Conservation (phyloP, 2,888 invertebrate species). For the Phorcus lineatus region DNA sequence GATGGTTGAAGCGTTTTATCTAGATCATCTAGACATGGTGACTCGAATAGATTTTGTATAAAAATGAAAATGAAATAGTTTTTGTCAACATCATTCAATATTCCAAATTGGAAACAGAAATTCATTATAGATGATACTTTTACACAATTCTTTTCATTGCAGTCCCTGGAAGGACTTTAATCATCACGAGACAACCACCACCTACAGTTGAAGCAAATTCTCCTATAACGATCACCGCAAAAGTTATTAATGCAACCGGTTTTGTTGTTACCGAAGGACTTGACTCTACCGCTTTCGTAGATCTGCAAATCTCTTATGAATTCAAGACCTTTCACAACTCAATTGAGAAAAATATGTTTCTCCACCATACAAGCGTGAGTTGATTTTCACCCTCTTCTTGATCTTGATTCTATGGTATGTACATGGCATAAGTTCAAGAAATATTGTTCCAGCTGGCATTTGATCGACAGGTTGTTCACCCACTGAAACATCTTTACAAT, state of each 20-base stretch:
- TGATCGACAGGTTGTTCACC: no score
- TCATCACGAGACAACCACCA: slow-evolving; percentile 14
- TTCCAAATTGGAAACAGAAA: no score
- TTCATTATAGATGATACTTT: background rate
- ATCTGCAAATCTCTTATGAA: slow-evolving; percentile 41
- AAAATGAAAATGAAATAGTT: no score
- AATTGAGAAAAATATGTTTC: slow-evolving; percentile 35
- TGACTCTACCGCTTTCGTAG: slow-evolving; percentile 47
- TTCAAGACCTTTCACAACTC: slow-evolving; percentile 35
- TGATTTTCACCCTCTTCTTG: background rate
- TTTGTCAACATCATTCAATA: no score
- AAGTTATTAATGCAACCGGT: slow-evolving; percentile 33
- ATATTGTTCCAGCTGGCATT: no score
- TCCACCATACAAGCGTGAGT: slow-evolving; percentile 33
- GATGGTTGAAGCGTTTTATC: no score
- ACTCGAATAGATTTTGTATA: no score
- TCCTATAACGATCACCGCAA: slow-evolving; percentile 26
- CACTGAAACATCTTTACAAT: no score
- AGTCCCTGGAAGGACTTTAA: slow-evolving; percentile 27
- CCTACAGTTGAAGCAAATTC: slow-evolving; percentile 26
- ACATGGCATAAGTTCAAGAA: no score
- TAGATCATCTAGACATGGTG: no score
- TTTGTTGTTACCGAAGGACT: slow-evolving; percentile 34
- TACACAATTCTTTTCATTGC: background rate
- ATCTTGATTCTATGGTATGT: no score